These are phyloP conservation scores for Casuarius casuarius DNA, from an alignment of 2,113 vertebrate species.

Conservation along the genomic window DNA sequence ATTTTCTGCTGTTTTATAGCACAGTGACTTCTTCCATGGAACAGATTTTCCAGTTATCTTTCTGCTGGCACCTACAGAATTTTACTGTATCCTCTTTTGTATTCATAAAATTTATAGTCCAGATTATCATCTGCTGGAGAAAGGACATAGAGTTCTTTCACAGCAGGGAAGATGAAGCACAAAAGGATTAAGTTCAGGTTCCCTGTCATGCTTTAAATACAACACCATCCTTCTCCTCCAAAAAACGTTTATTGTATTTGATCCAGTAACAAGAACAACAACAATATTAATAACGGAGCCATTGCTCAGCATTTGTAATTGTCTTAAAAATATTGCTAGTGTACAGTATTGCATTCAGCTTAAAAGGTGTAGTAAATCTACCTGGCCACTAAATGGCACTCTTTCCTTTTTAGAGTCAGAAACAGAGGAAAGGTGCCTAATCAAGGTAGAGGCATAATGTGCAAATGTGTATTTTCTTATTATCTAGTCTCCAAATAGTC, in stretches of 20 bases:
- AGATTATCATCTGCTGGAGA: not conserved
- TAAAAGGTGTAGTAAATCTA: not conserved
- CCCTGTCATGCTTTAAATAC: not conserved
- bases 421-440: not conserved
- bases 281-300: not conserved
- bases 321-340: not conserved
- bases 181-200: not conserved
- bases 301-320: not conserved
- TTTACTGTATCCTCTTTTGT: not conserved
- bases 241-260: not conserved
- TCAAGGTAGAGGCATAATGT: not conserved
- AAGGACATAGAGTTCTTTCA: not conserved
- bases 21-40: not conserved
- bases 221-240: not conserved
- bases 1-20: not conserved
- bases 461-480: not conserved
- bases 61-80: not conserved
- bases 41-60: not conserved
- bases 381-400: slow-evolving; percentile 45
- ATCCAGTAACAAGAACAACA: not conserved
- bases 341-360: not conserved
- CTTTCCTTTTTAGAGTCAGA: slow-evolving; percentile 1
- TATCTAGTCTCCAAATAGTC: not conserved
- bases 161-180: not conserved
- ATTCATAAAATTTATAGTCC: not conserved